A percentile compares a stretch with the other conserved stretches of the same genome.
phyloP scores from a whole-genome alignment of 2,113 vertebrate genomes.

The Sterna hirundo region DNA sequence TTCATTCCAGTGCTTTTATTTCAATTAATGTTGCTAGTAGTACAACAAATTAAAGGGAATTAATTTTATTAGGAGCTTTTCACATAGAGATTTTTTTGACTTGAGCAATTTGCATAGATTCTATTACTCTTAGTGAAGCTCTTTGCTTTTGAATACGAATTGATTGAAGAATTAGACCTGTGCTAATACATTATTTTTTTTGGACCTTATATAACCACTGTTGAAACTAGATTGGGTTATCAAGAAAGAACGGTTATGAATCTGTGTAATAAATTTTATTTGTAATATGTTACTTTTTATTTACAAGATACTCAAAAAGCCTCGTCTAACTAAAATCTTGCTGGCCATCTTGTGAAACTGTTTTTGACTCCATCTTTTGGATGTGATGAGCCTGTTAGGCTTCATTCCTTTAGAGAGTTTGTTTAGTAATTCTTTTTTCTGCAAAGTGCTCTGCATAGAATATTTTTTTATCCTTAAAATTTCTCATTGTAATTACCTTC shows the following conservation, averaged over 20 bases:
- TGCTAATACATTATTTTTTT: background rate
- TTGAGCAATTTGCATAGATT: background rate
- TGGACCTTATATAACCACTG: background rate
- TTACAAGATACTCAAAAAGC: background rate
- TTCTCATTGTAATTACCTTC: background rate
- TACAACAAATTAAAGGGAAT: constrained; percentile 22
- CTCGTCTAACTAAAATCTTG: background rate
- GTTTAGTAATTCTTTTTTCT: background rate
- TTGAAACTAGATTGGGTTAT: background rate
- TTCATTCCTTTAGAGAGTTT: background rate
- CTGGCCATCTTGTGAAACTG: background rate
- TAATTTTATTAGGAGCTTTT: background rate
- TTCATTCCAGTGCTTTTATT: constrained; percentile 5
- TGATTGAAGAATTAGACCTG: background rate
- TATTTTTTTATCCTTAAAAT: background rate
- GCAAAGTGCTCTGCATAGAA: background rate
- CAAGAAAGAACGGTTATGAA: background rate
- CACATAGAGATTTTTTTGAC: background rate
- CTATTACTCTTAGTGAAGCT: background rate
- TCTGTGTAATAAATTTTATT: background rate
- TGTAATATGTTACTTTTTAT: background rate
- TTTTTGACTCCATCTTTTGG: background rate
- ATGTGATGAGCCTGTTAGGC: background rate
- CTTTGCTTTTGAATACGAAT: background rate
- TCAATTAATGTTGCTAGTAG: background rate